phyloP scores from a whole-genome alignment of 92 coral and sea anemone species.

The Phenganax marumi region DNA sequence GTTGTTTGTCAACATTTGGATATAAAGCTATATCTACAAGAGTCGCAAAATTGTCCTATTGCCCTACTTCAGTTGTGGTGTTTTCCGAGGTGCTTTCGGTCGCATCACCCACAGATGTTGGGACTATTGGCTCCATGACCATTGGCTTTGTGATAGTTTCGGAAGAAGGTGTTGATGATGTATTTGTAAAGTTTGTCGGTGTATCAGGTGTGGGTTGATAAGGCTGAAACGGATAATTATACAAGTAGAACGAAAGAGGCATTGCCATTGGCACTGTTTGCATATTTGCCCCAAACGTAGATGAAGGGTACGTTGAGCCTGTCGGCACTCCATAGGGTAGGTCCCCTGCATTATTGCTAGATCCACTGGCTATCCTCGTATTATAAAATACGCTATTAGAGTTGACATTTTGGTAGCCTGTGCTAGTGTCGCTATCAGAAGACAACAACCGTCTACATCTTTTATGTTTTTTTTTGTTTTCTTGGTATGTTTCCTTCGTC shows the following conservation, averaged over 20 bases:
- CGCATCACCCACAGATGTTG: neutral
- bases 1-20: too few species aligned
- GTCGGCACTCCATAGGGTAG: neutral
- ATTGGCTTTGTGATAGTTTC: neutral
- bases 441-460: neutral
- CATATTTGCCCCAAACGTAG: neutral
- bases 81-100: too few species aligned
- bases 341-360: neutral
- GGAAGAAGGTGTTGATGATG: neutral
- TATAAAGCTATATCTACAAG: too few species aligned
- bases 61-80: too few species aligned
- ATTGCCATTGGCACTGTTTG: neutral
- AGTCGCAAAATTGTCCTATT: too few species aligned
- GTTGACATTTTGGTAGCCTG: neutral
- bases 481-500: neutral
- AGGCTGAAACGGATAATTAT: neutral
- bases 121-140: neutral
- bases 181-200: neutral
- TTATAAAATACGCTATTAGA: neutral
- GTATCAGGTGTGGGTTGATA: neutral
- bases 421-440: neutral
- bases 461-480: slow-evolving; percentile 2
- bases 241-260: neutral
- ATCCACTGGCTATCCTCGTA: neutral
- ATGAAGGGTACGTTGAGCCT: neutral